These are phyloP conservation scores for Acleris emargana DNA, from an alignment of 2,888 invertebrate genomes.

Conservation along the genomic window DNA sequence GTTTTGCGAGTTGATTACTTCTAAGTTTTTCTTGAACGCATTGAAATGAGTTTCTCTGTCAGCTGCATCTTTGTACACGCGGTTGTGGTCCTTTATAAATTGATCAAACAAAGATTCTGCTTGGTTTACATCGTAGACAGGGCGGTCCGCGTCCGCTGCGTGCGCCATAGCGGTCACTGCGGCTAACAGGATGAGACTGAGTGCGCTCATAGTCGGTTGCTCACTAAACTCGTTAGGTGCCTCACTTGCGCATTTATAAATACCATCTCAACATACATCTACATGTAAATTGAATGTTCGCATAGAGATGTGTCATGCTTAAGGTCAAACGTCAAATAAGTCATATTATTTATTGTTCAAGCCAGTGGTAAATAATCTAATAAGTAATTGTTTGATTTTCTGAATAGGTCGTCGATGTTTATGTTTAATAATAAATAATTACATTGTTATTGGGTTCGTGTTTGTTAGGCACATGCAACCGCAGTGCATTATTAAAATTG, in stretches of 20 bases:
- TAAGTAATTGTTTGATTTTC: too few species aligned
- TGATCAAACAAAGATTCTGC: constrained; percentile 21
- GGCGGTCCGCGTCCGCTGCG: neutral
- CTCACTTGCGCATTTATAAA: constrained; percentile 8
- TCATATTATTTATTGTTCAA: too few species aligned
- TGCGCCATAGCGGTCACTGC: constrained; percentile 26
- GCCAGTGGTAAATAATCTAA: too few species aligned
- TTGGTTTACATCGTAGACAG: constrained; percentile 16
- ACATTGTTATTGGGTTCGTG: too few species aligned
- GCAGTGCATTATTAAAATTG: too few species aligned
- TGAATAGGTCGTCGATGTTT: too few species aligned
- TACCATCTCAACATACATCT: neutral
- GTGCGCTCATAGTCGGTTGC: constrained; percentile 14
- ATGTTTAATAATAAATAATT: too few species aligned
- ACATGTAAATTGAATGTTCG: too few species aligned
- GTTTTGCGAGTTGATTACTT: constrained; percentile 16
- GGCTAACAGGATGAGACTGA: constrained; percentile 14
- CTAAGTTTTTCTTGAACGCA: constrained; percentile 23
- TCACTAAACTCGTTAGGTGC: neutral
- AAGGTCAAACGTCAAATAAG: too few species aligned
- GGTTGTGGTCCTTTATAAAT: constrained; percentile 22
- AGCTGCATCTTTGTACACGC: constrained; percentile 29
- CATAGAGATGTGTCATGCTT: too few species aligned
- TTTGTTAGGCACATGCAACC: too few species aligned
- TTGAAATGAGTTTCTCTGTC: constrained; percentile 23